Conservation (phyloP, 1,140 invertebrate species). For the Mycetomoellerius zeteki region DNA sequence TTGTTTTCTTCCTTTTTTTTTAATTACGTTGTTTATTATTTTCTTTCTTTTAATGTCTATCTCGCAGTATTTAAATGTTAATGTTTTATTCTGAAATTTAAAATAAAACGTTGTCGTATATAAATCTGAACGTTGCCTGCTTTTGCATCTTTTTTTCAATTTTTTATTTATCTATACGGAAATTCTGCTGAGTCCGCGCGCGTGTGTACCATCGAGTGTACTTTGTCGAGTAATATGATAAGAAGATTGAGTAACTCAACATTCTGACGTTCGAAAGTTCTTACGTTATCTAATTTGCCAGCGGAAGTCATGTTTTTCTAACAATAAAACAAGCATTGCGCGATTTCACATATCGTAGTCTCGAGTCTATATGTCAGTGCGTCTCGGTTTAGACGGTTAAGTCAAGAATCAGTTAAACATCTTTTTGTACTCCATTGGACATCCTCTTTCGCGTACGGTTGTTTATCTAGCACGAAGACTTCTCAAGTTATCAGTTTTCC, state of each 20-base stretch:
- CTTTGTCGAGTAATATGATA: conserved; percentile 19
- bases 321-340: neutral
- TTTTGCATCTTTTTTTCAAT: neutral
- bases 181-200: neutral
- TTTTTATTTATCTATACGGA: conserved; percentile 18
- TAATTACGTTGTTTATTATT: neutral
- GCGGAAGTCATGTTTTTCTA: conserved; percentile 42
- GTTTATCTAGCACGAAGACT: conserved; percentile 37
- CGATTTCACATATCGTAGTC: neutral
- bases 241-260: conserved; percentile 46
- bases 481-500: conserved; percentile 54
- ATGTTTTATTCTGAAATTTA: neutral
- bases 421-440: neutral
- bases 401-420: conserved; percentile 11
- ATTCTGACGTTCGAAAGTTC: conserved; percentile 43
- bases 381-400: neutral
- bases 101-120: neutral
- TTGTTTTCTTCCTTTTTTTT: neutral
- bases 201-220: neutral
- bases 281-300: conserved; percentile 56
- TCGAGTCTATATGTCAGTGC: neutral
- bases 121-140: neutral
- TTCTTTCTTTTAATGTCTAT: neutral
- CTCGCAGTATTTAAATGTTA: too few relatives aligned
- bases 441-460: neutral